A percentile compares a stretch with the other conserved stretches of the same genome.
Evolutionary conservation across 2,797 vertebrate species (phyloP).

Genomic region (Argyrosomus regius): DNA sequence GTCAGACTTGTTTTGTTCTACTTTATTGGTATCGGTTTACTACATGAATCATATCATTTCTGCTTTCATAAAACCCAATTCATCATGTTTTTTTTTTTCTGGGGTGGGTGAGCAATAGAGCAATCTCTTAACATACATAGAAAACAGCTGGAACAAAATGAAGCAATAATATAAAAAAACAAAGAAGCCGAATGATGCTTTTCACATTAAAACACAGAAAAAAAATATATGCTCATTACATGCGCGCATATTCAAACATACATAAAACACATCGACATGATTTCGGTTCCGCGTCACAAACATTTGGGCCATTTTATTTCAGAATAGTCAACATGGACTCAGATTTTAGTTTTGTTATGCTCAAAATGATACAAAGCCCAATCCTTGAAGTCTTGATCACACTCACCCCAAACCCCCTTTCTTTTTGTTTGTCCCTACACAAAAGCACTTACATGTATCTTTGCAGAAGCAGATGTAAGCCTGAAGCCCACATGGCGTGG

Average conservation of each 20-base stretch:
- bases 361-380: not conserved
- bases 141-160: slow-evolving; percentile 7
- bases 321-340: not conserved
- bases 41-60: slow-evolving; percentile 2
- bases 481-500: not conserved
- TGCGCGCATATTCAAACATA: not conserved
- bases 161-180: not conserved
- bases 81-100: not conserved
- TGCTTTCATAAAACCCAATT: not conserved
- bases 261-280: too few relatives aligned
- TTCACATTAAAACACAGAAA: not conserved
- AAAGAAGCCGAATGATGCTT: not conserved
- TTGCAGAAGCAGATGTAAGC: not conserved
- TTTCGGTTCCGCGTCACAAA: not conserved
- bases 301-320: not conserved
- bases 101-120: not conserved
- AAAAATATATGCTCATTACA: not conserved
- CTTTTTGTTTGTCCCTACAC: not conserved
- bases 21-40: not conserved
- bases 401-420: too few relatives aligned
- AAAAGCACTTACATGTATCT: not conserved
- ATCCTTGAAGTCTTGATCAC: not conserved
- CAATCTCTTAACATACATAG: not conserved
- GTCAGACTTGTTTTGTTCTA: not conserved
- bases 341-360: not conserved